Evolutionary conservation across 2,113 vertebrate genomes (phyloP).

Genomic region (Hemicordylus capensis): DNA sequence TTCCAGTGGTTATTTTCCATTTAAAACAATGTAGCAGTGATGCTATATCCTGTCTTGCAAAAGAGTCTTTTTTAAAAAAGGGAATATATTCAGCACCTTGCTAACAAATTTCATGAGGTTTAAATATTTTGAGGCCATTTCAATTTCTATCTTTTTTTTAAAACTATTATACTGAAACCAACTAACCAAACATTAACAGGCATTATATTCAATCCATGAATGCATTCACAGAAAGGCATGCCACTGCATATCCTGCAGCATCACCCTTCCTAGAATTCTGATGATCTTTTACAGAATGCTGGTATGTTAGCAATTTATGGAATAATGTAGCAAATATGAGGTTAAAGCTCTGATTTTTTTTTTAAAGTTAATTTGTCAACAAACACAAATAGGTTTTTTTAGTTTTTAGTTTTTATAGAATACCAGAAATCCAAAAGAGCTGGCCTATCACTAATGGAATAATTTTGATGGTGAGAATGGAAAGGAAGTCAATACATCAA

Average conservation of each 20-base stretch:
- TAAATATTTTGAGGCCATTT: conserved; percentile 25
- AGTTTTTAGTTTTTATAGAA: no score
- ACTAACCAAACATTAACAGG: background rate
- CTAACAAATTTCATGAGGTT: background rate
- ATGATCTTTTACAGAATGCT: conserved; percentile 24
- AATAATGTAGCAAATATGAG: conserved; percentile 46
- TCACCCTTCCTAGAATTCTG: conserved; percentile 46
- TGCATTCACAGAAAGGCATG: conserved; percentile 30
- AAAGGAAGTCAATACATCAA: conserved; percentile 50
- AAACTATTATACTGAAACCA: background rate
- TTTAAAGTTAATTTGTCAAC: conserved; percentile 50
- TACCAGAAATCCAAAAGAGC: conserved; percentile 42
- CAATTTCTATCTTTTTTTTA: conserved; percentile 30
- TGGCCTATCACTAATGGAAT: conserved; percentile 53
- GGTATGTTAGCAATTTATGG: conserved; percentile 31
- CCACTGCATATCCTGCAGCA: conserved; percentile 25
- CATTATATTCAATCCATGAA: conserved; percentile 4
- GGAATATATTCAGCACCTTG: background rate
- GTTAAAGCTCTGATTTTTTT: conserved; percentile 43
- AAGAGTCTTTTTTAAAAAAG: background rate
- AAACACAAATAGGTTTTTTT: conserved; percentile 58
- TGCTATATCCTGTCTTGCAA: no score
- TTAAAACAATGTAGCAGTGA: no score
- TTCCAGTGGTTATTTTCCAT: background rate
- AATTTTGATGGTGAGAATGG: conserved; percentile 64